These are phyloP conservation scores for Drosophila auraria DNA, from an alignment of 1,140 invertebrate species.

Conservation along the genomic window DNA sequence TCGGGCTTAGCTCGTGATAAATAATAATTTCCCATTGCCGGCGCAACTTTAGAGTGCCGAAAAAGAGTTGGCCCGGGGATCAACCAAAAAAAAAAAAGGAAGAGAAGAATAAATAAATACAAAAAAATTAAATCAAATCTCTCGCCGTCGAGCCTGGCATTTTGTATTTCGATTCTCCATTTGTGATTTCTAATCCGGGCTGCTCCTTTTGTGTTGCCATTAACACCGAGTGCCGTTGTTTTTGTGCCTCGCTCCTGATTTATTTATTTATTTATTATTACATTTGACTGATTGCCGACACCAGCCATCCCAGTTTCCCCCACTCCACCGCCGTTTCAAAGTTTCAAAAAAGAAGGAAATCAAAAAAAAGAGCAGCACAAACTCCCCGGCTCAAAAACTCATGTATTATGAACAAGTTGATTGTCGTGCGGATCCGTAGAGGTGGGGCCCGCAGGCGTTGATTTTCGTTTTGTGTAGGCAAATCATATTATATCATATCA, in stretches of 20 bases:
- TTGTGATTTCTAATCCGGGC: conserved; percentile 48
- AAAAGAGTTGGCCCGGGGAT: conserved; percentile 25
- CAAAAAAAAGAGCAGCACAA: background rate
- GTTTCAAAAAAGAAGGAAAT: background rate
- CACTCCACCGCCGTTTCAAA: background rate
- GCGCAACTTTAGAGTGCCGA: background rate
- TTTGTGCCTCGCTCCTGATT: conserved; percentile 33
- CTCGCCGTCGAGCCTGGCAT: conserved; percentile 6
- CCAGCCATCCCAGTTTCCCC: conserved; percentile 6
- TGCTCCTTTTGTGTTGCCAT: conserved; percentile 27
- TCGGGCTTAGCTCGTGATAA: conserved; percentile 8
- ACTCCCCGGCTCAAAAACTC: conserved; percentile 40
- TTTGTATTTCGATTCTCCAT: conserved; percentile 35
- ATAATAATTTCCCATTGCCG: conserved; percentile 22
- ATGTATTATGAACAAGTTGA: conserved; percentile 78
- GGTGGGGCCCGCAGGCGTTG: conserved; percentile 26
- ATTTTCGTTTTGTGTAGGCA: conserved; percentile 73
- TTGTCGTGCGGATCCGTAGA: conserved; percentile 65
- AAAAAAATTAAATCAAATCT: conserved; percentile 16
- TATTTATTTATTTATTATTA: conserved; percentile 81
- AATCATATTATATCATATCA: conserved; percentile 75
- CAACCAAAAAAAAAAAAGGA: background rate
- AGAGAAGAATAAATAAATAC: background rate
- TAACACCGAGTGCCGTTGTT: conserved; percentile 41
- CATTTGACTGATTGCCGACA: conserved; percentile 77